These are phyloP conservation scores for Todiramphus chloris DNA, from an alignment of 2,113 vertebrate species.

Conservation along the genomic window DNA sequence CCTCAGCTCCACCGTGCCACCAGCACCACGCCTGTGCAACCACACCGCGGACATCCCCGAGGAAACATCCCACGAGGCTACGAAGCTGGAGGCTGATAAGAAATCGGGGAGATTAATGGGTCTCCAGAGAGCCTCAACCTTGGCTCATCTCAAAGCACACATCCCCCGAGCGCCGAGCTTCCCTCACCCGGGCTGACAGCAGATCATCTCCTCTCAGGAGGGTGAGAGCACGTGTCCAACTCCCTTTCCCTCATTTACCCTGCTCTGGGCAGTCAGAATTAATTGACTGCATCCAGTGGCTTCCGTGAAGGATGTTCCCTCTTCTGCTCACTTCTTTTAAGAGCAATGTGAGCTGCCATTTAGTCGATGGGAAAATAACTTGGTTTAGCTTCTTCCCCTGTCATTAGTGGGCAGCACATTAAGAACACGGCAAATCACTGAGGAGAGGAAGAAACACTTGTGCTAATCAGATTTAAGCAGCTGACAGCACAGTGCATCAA, in stretches of 20 bases:
- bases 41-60: neutral
- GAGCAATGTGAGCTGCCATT: neutral
- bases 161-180: neutral
- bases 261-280: neutral
- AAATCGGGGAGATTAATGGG: neutral
- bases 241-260: neutral
- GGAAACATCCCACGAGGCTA: fast-evolving
- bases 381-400: neutral
- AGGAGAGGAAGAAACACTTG: slow-evolving; percentile 2
- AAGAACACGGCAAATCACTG: neutral
- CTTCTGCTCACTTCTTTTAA: neutral
- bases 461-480: slow-evolving; percentile 12
- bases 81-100: neutral
- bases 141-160: neutral
- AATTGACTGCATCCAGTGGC: neutral
- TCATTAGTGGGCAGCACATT: slow-evolving; percentile 10
- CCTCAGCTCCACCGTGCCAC: fast-evolving
- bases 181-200: neutral
- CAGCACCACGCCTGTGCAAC: neutral
- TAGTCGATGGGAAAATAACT: neutral
- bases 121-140: fast-evolving
- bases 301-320: neutral
- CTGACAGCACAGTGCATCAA: neutral
- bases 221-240: fast-evolving
- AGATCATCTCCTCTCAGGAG: neutral